phyloP scores from a whole-genome alignment of 2,888 invertebrate species.

The Aleiodes alternator region DNA sequence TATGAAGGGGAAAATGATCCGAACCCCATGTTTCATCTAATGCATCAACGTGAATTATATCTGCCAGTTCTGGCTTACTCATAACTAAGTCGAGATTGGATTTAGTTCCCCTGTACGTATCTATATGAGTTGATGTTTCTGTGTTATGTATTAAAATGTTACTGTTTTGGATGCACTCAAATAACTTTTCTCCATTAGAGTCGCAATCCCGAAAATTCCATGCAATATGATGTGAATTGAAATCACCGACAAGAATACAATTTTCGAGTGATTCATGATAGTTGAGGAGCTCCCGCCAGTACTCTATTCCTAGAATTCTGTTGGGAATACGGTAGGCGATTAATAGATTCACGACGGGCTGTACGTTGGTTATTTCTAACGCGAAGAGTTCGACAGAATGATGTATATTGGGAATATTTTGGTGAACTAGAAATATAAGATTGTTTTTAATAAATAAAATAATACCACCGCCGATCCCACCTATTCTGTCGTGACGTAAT shows the following conservation, averaged over 20 bases:
- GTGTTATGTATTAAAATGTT: constrained; percentile 39
- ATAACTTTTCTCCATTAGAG: constrained; percentile 35
- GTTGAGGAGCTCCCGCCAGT: too few species aligned
- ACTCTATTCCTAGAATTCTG: too few species aligned
- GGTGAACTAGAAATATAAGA: not conserved
- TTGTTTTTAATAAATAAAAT: not conserved
- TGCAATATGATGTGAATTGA: constrained; percentile 25
- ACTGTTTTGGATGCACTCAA: constrained; percentile 13
- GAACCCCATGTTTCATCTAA: constrained; percentile 48
- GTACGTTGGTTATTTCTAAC: not conserved
- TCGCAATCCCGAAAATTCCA: constrained; percentile 38
- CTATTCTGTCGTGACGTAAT: not conserved
- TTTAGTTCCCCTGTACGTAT: constrained; percentile 27
- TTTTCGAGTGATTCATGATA: not conserved
- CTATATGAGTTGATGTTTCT: constrained; percentile 29
- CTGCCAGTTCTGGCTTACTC: constrained; percentile 38
- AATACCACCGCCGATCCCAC: not conserved
- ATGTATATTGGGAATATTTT: not conserved
- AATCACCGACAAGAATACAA: constrained; percentile 33
- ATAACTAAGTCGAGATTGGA: constrained; percentile 47
- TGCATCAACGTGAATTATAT: constrained; percentile 15
- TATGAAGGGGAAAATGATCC: constrained; percentile 42
- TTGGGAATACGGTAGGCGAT: too few species aligned
- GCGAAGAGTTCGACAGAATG: not conserved
- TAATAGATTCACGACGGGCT: too few species aligned